Conservation (phyloP, 2,888 invertebrate genomes). For the Amphiduros pacificus region DNA sequence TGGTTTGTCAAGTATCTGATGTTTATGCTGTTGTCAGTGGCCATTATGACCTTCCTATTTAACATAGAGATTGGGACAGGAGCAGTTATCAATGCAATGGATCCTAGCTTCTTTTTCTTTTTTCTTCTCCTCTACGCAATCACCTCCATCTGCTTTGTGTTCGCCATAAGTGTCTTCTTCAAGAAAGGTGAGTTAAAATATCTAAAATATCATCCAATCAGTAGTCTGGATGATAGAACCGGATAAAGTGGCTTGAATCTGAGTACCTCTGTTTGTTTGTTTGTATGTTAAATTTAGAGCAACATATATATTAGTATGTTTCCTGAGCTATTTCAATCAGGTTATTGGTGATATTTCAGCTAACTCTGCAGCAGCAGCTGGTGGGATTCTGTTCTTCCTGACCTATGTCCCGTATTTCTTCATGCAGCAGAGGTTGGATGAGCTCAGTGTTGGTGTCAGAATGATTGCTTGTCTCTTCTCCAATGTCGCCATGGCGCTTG, state of each 20-base stretch:
- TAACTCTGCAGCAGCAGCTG: slow-evolving; percentile 75
- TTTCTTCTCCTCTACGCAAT: slow-evolving; percentile 73
- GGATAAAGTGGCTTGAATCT: neutral
- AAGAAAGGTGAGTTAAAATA: slow-evolving; percentile 68
- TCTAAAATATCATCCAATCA: neutral
- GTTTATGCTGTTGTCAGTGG: slow-evolving; percentile 67
- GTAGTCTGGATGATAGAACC: no score
- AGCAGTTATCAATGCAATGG: slow-evolving; percentile 70
- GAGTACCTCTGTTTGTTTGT: neutral
- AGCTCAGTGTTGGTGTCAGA: slow-evolving; percentile 64
- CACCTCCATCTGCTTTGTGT: slow-evolving; percentile 74
- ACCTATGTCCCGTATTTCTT: slow-evolving; percentile 72
- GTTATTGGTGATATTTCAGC: slow-evolving; percentile 62
- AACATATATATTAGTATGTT: no score
- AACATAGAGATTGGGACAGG: slow-evolving; percentile 37
- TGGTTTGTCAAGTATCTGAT: slow-evolving; percentile 79
- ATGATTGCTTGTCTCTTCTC: slow-evolving; percentile 68
- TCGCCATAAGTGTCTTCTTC: slow-evolving; percentile 77
- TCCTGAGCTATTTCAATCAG: neutral
- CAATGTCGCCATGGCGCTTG: slow-evolving; percentile 80
- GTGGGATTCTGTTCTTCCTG: slow-evolving; percentile 75
- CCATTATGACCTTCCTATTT: slow-evolving; percentile 56
- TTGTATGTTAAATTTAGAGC: neutral
- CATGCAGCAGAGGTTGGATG: slow-evolving; percentile 68
- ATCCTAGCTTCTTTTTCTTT: slow-evolving; percentile 69